phyloP scores from a whole-genome alignment of 1,140 invertebrate species.

The Solenopsis fugax region DNA sequence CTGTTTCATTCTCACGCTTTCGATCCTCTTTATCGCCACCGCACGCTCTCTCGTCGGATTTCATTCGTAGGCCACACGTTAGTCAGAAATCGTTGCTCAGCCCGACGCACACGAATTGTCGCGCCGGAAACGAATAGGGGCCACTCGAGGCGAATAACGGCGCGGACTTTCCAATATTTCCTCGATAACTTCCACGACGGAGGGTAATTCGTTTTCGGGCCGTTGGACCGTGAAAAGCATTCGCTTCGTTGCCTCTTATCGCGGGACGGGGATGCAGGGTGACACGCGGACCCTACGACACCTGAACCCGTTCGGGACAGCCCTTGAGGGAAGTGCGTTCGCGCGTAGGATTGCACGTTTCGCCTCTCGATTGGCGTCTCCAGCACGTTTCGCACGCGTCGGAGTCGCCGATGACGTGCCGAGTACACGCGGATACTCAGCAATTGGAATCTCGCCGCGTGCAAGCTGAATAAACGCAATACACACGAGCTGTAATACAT shows the following conservation, averaged over 20 bases:
- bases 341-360: slow-evolving; percentile 72
- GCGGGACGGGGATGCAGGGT: slow-evolving; percentile 16
- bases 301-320: slow-evolving; percentile 69
- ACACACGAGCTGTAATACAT: not conserved
- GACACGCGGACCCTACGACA: slow-evolving; percentile 55
- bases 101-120: slow-evolving; percentile 38
- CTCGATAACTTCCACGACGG: slow-evolving; percentile 79
- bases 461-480: not conserved
- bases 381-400: slow-evolving; percentile 52
- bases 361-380: slow-evolving; percentile 59
- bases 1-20: slow-evolving; percentile 71
- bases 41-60: slow-evolving; percentile 1
- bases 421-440: slow-evolving; percentile 18
- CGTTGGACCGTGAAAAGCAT: slow-evolving; percentile 82
- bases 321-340: slow-evolving; percentile 52
- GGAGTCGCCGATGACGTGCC: slow-evolving; percentile 3
- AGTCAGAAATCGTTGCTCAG: slow-evolving; percentile 57
- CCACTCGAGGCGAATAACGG: slow-evolving; percentile 48
- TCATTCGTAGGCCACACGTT: slow-evolving; percentile 33
- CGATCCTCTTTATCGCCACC: slow-evolving; percentile 31
- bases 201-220: slow-evolving; percentile 81
- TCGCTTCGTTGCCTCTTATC: slow-evolving; percentile 76
- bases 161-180: slow-evolving; percentile 79
- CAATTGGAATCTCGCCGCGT: slow-evolving; percentile 20
- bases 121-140: slow-evolving; percentile 65